Base-by-base conservation (phyloP, 2,113 vertebrate genomes). In the Falcunculus frontatus region DNA sequence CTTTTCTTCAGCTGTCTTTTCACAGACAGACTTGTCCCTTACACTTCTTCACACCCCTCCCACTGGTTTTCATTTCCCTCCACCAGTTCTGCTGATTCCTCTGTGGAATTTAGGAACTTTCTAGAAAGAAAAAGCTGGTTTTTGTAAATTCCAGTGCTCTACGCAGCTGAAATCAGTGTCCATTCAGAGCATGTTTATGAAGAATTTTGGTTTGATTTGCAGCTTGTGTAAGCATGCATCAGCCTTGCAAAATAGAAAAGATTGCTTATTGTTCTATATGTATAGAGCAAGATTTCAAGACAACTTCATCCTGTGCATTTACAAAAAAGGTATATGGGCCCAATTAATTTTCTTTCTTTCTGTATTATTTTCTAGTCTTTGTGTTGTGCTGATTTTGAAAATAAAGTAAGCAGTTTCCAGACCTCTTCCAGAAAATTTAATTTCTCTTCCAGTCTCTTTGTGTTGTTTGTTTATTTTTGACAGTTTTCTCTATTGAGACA, bases 221-320 rank as follows among this genome's bases (percentile, higher is more conserved):
- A 90, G 78, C 79, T 93, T 92, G 63, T 96, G 63, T 96, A 95
- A 93, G 92, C 85, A 93, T 60, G 60, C 63, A 91, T 83, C 82
- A 93, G 85, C 33, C 67, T 93, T 82, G 72, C 75, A 96, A 96
- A 97, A 95, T 56, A 89, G 92, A 81, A 93, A 89, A 95, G 93
- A 97, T 95, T 97, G 64, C 83, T 90, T 92, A 95, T 97, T 97
- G 94, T 97, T 95, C 89, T 81, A 50, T 59, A 72, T 70, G 68
- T 4, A 8, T 60, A 75, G 60, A 70, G 68, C 44, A 89, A 84
- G 68, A 70, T 85, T 92, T 76, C 59, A 88, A 81, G 87, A 90
- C 80, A 88, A 62, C 87, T 76, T 83, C 78, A 83, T 91, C 82
- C 72, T 94, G 35, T 80, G 35, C 59, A 67, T 67, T 33, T 69